Base-by-base conservation (phyloP, 2,113 vertebrate genomes). In the Onychostoma macrolepis region DNA sequence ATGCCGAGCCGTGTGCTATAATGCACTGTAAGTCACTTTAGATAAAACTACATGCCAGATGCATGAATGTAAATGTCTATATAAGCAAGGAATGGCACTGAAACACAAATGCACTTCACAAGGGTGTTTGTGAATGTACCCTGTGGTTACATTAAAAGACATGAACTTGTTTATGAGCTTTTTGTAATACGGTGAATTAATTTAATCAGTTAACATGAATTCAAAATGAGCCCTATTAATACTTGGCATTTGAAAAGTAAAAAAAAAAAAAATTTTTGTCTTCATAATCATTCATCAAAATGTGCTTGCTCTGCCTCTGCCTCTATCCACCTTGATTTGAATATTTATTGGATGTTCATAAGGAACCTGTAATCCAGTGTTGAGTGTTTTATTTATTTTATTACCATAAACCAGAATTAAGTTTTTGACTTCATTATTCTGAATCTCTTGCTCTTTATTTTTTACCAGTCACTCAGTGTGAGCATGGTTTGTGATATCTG, bases 401-500 rank as follows among this genome's bases (percentile, higher is more conserved):
- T 58, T 24, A 58, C 56, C 9, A 24, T 24, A 24, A 7, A 9
- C 56, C 56, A 58, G 56, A 58, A 58, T 58, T 24, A 24, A 1
- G 17, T n/a, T 58, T n/a, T 36, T 38, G 77, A 85, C 26, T 61
- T n/a, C 24, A 80, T 80, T 85, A 86, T 80, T 84, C 80, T 19
- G 48, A 38, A 50, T 15, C 50, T 82, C 61, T 69, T 80, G 74
- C 41, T 48, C 6, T 28, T 26, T 69, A n/a, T 76, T 58, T 58
- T 50, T 85, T 43, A 30, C 71, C 80, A 83, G 80, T 87, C 74
- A 86, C 79, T 19, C 36, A 56, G 43, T 58, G 11, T 2, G 43
- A 71, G 53, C 80, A 71, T 43, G 50, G 21, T 84, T 81, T 69
- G 72, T 41, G 56, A 67, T 74, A 82, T n/a, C 21, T 61, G 43